Percentiles rank a stretch among this genome's conserved stretches.
Conservation (phyloP, 2,113 vertebrate species). For the Syngnathoides biaculeatus region DNA sequence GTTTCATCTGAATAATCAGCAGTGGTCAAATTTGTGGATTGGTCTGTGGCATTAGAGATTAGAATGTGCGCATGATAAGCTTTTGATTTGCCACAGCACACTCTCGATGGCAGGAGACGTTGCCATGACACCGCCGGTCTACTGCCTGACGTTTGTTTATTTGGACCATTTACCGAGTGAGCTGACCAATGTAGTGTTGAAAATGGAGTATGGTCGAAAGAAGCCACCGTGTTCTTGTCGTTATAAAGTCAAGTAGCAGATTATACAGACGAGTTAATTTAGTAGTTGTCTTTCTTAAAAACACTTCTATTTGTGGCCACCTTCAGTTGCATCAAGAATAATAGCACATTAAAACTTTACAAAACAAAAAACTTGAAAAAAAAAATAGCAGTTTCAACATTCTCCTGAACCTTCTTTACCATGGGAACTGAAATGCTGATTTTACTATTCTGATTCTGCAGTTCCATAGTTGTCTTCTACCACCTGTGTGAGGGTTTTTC, state of each 20-base stretch:
- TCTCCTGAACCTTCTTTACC: no score
- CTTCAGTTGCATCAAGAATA: no score
- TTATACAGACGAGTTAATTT: background rate
- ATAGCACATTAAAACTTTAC: no score
- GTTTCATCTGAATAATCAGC: slow-evolving; percentile 30
- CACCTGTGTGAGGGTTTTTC: no score
- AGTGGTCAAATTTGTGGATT: slow-evolving; percentile 10
- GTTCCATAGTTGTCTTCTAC: no score
- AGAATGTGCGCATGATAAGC: slow-evolving; percentile 23
- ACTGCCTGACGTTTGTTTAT: slow-evolving; percentile 12
- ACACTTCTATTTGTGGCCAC: no score
- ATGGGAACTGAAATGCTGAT: no score
- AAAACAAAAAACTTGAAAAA: no score
- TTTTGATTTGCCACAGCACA: slow-evolving; percentile 21
- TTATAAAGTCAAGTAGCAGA: background rate
- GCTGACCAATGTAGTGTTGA: background rate
- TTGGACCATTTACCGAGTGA: slow-evolving; percentile 15
- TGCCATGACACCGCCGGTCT: slow-evolving; percentile 19
- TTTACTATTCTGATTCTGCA: no score
- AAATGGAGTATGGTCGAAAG: background rate
- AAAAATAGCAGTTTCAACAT: no score
- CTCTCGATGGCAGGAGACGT: background rate
- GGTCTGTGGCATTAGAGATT: slow-evolving; percentile 24
- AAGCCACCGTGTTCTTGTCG: no score
- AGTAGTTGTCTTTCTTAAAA: no score